Percentiles rank a stretch among this genome's conserved stretches.
Conservation (phyloP, 2,113 vertebrate species). For the Sterrhoptilus dennistouni region DNA sequence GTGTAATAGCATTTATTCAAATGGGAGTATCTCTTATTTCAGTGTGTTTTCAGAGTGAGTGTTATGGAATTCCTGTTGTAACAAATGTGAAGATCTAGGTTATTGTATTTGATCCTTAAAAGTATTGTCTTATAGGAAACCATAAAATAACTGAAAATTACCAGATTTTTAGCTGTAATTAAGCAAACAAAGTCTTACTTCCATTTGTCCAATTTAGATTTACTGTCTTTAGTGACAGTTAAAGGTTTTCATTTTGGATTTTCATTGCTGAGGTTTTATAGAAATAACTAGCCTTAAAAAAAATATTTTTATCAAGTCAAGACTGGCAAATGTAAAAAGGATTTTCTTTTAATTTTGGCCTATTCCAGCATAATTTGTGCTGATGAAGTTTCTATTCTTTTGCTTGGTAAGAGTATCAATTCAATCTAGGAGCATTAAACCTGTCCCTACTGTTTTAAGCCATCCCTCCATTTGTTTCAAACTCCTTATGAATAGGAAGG, state of each 20-base stretch:
- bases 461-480: not conserved
- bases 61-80: not conserved
- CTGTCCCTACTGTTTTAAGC: not conserved
- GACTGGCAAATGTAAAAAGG: not conserved
- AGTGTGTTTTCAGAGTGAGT: not conserved
- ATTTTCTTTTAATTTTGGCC: not conserved
- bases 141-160: not conserved
- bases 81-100: not conserved
- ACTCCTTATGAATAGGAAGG: not conserved
- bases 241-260: not conserved
- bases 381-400: not conserved
- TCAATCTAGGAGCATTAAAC: not conserved
- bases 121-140: not conserved
- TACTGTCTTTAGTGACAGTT: not conserved
- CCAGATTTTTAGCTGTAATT: not conserved
- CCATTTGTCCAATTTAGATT: not conserved
- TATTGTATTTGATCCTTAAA: not conserved
- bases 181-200: not conserved
- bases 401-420: not conserved
- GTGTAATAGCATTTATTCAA: slow-evolving; percentile 2
- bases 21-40: not conserved
- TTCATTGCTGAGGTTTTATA: not conserved
- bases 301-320: not conserved
- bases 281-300: not conserved
- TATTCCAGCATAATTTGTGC: not conserved